phyloP scores from a whole-genome alignment of 2,888 invertebrate genomes.

The Drosophila mimica region DNA sequence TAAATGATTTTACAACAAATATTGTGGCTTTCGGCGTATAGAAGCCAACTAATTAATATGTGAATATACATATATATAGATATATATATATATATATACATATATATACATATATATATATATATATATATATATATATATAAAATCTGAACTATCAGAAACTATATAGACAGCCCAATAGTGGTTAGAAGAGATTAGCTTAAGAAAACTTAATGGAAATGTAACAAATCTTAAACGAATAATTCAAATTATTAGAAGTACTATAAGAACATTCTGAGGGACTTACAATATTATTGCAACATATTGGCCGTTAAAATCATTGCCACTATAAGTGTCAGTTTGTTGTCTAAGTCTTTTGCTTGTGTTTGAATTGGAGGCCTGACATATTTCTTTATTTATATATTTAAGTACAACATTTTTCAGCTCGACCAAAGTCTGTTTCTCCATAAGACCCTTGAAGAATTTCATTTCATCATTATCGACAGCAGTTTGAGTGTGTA shows the following conservation, averaged over 20 bases:
- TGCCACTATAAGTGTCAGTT: slow-evolving; percentile 22
- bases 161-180: no score
- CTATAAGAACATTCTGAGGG: background rate
- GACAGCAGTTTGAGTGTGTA: slow-evolving; percentile 17
- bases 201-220: background rate
- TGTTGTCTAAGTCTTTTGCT: slow-evolving; percentile 50
- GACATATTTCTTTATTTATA: background rate
- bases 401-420: slow-evolving; percentile 8
- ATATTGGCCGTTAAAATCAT: background rate
- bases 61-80: background rate
- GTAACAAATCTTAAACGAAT: background rate
- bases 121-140: background rate
- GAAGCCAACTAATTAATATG: background rate
- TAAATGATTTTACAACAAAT: slow-evolving; percentile 20
- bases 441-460: slow-evolving; percentile 52
- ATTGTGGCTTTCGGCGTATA: background rate
- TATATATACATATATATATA: background rate
- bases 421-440: slow-evolving; percentile 42
- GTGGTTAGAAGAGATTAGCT: background rate
- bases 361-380: background rate
- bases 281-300: background rate
- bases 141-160: background rate
- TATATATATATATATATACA: no score
- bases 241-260: background rate
- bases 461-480: slow-evolving; percentile 73